Evolutionary conservation across 2,113 vertebrate species (phyloP).

Genomic region (Ranitomeya variabilis): DNA sequence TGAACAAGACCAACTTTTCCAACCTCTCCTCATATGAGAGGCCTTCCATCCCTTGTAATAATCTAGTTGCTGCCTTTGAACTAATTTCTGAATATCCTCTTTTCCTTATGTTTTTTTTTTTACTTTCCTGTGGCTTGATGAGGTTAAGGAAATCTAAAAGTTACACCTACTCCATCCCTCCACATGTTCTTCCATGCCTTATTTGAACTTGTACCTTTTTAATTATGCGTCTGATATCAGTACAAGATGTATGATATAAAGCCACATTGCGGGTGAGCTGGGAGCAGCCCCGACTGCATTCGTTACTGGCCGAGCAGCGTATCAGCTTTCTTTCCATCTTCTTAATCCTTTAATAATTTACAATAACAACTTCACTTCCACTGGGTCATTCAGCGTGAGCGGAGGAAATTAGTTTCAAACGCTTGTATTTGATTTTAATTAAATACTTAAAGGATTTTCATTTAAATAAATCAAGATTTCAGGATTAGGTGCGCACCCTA

Average conservation of each 20-base stretch:
- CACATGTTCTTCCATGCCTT: too few species aligned
- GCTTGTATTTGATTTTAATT: constrained; percentile 35
- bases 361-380: constrained; percentile 34
- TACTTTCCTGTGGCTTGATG: too few species aligned
- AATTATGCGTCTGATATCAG: not conserved
- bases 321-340: constrained; percentile 23
- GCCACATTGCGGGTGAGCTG: not conserved
- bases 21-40: too few species aligned
- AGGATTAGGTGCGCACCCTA: constrained; percentile 28
- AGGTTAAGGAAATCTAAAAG: too few species aligned
- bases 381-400: not conserved
- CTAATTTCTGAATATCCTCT: too few species aligned
- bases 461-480: constrained; percentile 23
- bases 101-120: too few species aligned
- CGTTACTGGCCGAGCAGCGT: not conserved
- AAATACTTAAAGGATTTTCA: constrained; percentile 33
- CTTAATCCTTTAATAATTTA: constrained; percentile 45
- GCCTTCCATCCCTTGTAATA: too few species aligned
- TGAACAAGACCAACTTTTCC: too few species aligned
- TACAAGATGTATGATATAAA: not conserved
- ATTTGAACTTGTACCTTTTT: not conserved
- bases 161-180: too few species aligned
- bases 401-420: constrained; percentile 5
- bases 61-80: too few species aligned
- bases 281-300: not conserved